Conservation (phyloP, 1,140 invertebrate genomes). For the Zelostemma sp. region DNA sequence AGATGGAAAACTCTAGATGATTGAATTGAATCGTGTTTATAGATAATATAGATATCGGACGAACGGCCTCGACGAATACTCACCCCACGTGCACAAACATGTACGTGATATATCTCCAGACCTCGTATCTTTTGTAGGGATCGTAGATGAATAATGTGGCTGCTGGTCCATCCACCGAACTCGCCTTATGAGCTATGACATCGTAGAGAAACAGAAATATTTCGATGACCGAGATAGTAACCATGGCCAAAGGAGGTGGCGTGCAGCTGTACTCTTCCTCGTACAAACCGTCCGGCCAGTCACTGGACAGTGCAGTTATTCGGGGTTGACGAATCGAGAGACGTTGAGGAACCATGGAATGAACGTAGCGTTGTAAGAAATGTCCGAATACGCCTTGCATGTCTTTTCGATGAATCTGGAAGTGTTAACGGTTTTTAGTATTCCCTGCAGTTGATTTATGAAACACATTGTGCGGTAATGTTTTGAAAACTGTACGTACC, state of each 20-base stretch:
- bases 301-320: conserved; percentile 55
- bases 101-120: conserved; percentile 94
- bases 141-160: conserved; percentile 89
- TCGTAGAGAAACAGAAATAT: conserved; percentile 80
- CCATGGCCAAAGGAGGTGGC: conserved; percentile 89
- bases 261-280: conserved; percentile 89
- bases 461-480: too few relatives aligned
- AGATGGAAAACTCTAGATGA: conserved; percentile 81
- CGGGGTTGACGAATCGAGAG: conserved; percentile 51
- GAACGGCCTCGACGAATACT: too few relatives aligned
- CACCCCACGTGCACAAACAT: conserved; percentile 97
- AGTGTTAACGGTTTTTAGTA: conserved; percentile 8
- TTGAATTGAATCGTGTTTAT: too few relatives aligned
- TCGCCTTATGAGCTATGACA: conserved; percentile 61
- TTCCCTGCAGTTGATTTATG: too few relatives aligned
- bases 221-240: conserved; percentile 80
- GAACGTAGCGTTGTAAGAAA: conserved; percentile 71
- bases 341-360: conserved; percentile 67
- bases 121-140: conserved; percentile 87
- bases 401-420: conserved; percentile 71
- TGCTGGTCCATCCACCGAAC: conserved; percentile 76
- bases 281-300: conserved; percentile 81
- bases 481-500: too few relatives aligned
- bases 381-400: conserved; percentile 74
- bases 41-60: too few relatives aligned